Evolutionary conservation across 1,140 invertebrate species (phyloP).

Genomic region (Caenorhabditis brenneri): DNA sequence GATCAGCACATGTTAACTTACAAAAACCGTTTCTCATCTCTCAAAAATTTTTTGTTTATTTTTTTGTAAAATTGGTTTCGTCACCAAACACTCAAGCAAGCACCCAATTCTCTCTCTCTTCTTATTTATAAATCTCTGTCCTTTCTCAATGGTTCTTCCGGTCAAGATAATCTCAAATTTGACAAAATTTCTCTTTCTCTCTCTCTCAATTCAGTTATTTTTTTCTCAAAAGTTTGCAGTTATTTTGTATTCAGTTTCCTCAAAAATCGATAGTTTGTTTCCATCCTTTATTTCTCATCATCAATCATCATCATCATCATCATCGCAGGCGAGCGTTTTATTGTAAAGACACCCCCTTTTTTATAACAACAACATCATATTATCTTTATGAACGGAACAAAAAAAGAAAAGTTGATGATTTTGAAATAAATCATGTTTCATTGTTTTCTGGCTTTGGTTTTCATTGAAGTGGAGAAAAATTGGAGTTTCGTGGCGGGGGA

Average conservation of each 20-base stretch:
- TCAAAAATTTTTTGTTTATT: background rate
- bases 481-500: no score
- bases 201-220: background rate
- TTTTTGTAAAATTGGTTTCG: background rate
- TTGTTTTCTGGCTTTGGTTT: background rate
- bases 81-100: background rate
- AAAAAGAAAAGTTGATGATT: constrained; percentile 29
- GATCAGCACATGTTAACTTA: constrained; percentile 3
- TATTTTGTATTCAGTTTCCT: no score
- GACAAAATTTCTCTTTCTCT: background rate
- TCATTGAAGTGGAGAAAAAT: no score
- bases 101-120: background rate
- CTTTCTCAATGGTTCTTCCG: background rate
- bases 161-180: background rate
- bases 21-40: background rate
- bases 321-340: background rate
- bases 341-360: background rate
- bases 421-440: constrained; percentile 39
- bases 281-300: background rate
- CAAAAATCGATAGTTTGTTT: background rate
- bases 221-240: no score
- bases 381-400: background rate
- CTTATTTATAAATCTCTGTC: background rate
- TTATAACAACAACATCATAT: background rate
- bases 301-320: background rate